Conservation (phyloP, 2,888 invertebrate species). For the Autographa pulchrina region DNA sequence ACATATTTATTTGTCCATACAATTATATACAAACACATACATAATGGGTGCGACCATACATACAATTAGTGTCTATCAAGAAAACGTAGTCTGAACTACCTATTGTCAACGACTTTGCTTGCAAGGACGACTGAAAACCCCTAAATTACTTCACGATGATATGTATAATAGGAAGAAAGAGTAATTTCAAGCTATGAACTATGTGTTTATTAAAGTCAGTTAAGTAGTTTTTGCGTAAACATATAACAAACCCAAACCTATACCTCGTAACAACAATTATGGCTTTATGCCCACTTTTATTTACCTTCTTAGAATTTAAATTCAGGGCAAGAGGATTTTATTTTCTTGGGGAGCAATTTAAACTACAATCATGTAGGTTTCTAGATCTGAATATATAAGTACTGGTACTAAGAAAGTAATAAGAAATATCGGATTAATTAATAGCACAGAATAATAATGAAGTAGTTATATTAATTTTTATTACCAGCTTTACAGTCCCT, state of each 20-base stretch:
- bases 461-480: conserved; percentile 29
- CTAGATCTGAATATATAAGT: background rate
- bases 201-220: no score
- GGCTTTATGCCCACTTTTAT: no score
- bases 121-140: no score
- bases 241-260: no score
- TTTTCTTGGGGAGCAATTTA: background rate
- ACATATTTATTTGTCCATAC: conserved; percentile 30
- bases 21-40: conserved; percentile 21
- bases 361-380: background rate
- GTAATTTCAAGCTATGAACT: no score
- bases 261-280: no score
- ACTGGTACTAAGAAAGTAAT: background rate
- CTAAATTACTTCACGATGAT: no score
- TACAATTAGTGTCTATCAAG: background rate
- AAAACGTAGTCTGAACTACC: background rate
- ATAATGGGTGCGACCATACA: background rate
- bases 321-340: background rate
- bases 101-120: background rate
- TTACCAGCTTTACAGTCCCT: conserved; percentile 11
- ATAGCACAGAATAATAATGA: conserved; percentile 28
- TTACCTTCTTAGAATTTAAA: no score
- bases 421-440: conserved; percentile 20
- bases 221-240: no score
- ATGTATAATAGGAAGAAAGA: no score